Conservation (phyloP, 2,888 invertebrate species). For the Podabrus alpinus region DNA sequence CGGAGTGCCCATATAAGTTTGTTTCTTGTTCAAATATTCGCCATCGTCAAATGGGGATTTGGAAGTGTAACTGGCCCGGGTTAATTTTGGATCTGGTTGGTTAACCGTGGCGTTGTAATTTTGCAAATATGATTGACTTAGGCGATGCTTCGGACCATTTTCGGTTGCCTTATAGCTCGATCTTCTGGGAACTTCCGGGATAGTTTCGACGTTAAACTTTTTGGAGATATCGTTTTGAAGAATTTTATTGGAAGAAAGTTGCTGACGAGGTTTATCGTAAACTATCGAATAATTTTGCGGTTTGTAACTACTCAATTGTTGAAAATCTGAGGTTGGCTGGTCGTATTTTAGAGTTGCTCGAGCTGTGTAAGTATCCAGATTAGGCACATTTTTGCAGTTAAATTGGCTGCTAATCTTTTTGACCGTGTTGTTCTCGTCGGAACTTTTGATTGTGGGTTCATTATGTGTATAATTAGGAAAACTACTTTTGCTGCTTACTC, state of each 20-base stretch:
- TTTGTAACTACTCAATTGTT: not conserved
- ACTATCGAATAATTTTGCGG: constrained; percentile 9
- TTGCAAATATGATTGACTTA: not conserved
- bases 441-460: constrained; percentile 38
- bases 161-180: not conserved
- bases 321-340: not conserved
- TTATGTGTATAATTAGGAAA: constrained; percentile 16
- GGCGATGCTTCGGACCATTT: not conserved
- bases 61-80: not conserved
- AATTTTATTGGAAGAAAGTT: not conserved
- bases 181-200: not conserved
- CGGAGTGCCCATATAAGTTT: not conserved
- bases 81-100: not conserved
- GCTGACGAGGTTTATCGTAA: constrained; percentile 3
- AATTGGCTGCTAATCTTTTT: constrained; percentile 53
- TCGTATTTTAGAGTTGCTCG: constrained; percentile 35
- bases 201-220: not conserved
- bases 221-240: not conserved
- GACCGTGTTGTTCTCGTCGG: constrained; percentile 44
- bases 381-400: constrained; percentile 37
- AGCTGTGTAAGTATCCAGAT: constrained; percentile 28
- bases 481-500: constrained; percentile 46
- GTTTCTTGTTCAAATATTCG: not conserved
- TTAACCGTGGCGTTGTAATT: not conserved
- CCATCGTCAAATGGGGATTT: not conserved